Evolutionary conservation across 2,888 invertebrate species (phyloP).

Genomic region (Pandemis heparana): DNA sequence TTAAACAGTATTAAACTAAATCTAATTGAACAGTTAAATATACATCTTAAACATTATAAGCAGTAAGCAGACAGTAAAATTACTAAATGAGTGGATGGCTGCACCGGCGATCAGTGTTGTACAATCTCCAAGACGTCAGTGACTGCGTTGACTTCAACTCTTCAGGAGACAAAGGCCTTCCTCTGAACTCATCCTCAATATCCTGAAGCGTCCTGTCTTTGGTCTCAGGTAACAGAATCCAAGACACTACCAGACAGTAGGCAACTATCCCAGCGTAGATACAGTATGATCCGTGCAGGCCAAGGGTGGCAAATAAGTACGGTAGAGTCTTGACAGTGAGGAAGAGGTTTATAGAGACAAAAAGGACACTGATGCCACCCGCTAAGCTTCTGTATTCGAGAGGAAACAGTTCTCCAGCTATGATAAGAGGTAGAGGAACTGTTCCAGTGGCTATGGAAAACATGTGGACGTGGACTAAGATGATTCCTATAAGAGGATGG

Average conservation of each 20-base stretch:
- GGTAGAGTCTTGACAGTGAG: constrained; percentile 69
- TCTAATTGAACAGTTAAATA: background rate
- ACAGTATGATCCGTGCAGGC: constrained; percentile 64
- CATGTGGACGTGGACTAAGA: constrained; percentile 74
- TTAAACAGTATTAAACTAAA: background rate
- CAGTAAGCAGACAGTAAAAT: background rate
- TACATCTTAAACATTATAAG: background rate
- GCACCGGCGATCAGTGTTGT: constrained; percentile 57
- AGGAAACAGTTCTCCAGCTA: constrained; percentile 89
- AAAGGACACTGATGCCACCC: constrained; percentile 67
- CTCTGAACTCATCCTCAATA: constrained; percentile 75
- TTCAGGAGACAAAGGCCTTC: constrained; percentile 58
- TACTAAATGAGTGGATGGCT: constrained; percentile 57
- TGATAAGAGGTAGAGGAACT: constrained; percentile 88
- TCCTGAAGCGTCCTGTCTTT: constrained; percentile 75
- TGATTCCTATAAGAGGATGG: constrained; percentile 61
- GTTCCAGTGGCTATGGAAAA: constrained; percentile 85
- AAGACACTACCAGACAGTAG: constrained; percentile 63
- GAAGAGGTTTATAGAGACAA: constrained; percentile 66
- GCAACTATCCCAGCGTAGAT: constrained; percentile 61
- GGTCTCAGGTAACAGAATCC: constrained; percentile 68
- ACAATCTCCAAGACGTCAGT: constrained; percentile 56
- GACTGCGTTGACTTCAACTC: constrained; percentile 63
- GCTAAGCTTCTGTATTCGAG: constrained; percentile 86
- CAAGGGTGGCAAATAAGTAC: constrained; percentile 57